Conservation (phyloP, 2,113 vertebrate genomes). For the Cololabis saira region DNA sequence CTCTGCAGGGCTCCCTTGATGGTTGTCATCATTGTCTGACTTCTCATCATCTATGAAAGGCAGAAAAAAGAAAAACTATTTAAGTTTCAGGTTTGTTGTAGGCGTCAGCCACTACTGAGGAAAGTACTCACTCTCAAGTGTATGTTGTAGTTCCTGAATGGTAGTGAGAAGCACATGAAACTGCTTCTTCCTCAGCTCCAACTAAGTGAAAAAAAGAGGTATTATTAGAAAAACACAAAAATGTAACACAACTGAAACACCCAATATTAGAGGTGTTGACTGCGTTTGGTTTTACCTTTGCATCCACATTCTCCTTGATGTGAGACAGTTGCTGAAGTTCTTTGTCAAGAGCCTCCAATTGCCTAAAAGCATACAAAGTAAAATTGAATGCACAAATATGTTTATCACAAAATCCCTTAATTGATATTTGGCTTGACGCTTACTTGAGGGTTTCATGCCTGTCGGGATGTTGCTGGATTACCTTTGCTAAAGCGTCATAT, state of each 20-base stretch:
- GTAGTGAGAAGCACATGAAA: conserved; percentile 98
- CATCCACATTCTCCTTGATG: conserved; percentile 97
- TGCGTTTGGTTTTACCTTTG: conserved; percentile 85
- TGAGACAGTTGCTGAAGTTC: conserved; percentile 95
- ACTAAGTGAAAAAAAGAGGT: conserved; percentile 68
- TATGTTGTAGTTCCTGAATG: conserved; percentile 98
- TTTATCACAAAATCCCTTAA: neutral
- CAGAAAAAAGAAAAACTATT: no score
- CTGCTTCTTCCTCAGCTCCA: conserved; percentile 97
- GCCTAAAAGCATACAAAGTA: conserved; percentile 77
- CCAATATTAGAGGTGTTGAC: neutral
- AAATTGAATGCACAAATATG: neutral
- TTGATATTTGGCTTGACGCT: conserved; percentile 59
- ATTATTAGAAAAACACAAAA: neutral
- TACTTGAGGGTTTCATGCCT: conserved; percentile 96
- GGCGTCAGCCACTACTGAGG: neutral
- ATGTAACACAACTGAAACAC: neutral
- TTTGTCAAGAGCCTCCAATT: conserved; percentile 94
- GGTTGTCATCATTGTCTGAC: conserved; percentile 88
- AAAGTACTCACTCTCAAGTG: conserved; percentile 92
- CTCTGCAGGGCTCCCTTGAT: conserved; percentile 86
- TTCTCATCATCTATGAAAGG: conserved; percentile 92
- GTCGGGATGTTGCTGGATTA: conserved; percentile 98
- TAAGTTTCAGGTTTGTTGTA: neutral
- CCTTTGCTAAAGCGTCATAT: conserved; percentile 97